Evolutionary conservation across 2,113 vertebrate species (phyloP).

Genomic region (Actenoides hombroni): DNA sequence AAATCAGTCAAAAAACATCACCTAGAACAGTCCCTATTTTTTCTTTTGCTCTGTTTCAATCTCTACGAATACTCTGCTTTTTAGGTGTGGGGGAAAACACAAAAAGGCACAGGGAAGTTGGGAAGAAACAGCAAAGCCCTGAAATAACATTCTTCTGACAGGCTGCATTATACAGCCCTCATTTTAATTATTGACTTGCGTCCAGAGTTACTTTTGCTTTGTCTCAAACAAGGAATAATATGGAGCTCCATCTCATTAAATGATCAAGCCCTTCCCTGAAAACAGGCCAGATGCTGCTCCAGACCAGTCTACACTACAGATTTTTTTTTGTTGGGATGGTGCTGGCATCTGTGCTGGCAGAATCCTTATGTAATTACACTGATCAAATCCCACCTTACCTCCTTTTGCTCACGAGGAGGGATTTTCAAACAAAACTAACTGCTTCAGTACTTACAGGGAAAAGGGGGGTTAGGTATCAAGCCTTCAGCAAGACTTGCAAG

Average conservation of each 20-base stretch:
- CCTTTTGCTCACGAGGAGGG: accelerated
- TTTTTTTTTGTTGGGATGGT: neutral
- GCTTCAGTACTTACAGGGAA: neutral
- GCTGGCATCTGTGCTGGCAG: neutral
- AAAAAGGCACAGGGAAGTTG: accelerated
- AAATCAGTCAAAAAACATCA: neutral
- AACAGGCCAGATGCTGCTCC: neutral
- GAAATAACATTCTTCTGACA: neutral
- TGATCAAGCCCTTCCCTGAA: accelerated
- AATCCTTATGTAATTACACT: neutral
- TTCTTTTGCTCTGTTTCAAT: neutral
- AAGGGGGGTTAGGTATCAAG: neutral
- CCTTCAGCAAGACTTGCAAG: neutral
- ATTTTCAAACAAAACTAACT: neutral
- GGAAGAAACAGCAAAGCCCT: neutral
- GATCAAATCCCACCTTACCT: neutral
- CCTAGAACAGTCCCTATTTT: neutral
- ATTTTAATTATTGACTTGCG: neutral
- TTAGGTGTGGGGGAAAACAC: neutral
- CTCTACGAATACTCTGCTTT: neutral
- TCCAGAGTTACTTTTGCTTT: neutral
- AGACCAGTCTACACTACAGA: neutral
- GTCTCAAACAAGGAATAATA: neutral
- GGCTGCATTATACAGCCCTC: neutral
- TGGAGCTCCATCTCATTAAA: neutral